Conservation (phyloP, 53 echinoderm and acorn worm genomes). For the Henricia sp. region DNA sequence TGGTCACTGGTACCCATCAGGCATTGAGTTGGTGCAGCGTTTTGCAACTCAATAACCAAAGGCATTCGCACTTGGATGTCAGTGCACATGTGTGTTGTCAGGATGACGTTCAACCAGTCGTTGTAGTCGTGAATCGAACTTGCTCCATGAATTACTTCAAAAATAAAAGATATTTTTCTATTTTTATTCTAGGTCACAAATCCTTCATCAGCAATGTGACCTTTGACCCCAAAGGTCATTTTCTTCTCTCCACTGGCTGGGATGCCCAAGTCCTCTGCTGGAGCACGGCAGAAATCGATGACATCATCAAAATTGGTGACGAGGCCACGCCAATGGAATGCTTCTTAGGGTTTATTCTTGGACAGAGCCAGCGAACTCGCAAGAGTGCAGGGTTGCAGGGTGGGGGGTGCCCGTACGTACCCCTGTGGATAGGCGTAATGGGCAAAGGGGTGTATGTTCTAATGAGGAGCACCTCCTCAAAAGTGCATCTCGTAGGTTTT, state of each 20-base stretch:
- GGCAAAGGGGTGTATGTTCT: conserved; percentile 21
- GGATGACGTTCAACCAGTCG: too few species aligned
- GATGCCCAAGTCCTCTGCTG: conserved; percentile 86
- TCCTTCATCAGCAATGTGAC: conserved; percentile 82
- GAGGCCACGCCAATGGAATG: conserved; percentile 69
- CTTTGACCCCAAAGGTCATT: conserved; percentile 70
- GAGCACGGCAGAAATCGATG: conserved; percentile 82
- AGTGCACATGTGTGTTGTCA: too few species aligned
- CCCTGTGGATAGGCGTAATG: conserved; percentile 50
- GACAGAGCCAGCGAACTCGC: conserved; percentile 68
- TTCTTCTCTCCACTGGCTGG: conserved; percentile 84
- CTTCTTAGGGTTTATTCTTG: conserved; percentile 80
- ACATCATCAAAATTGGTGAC: conserved; percentile 75
- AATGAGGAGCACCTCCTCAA: conserved; percentile 38
- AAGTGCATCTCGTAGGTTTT: conserved; percentile 58
- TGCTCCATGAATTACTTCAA: not conserved
- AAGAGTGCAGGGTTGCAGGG: conserved; percentile 22
- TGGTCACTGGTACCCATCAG: too few species aligned
- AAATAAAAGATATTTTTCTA: not conserved
- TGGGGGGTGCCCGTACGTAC: conserved; percentile 68
- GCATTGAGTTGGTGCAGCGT: too few species aligned
- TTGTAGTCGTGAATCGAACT: too few species aligned
- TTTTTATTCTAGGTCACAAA: conserved; percentile 69
- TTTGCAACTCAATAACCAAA: too few species aligned
- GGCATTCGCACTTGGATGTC: too few species aligned